Percentiles rank a stretch among this genome's conserved stretches.
These are phyloP conservation scores for Anguilla obscura DNA, from an alignment of 2,797 vertebrate genomes.

Conservation along the genomic window DNA sequence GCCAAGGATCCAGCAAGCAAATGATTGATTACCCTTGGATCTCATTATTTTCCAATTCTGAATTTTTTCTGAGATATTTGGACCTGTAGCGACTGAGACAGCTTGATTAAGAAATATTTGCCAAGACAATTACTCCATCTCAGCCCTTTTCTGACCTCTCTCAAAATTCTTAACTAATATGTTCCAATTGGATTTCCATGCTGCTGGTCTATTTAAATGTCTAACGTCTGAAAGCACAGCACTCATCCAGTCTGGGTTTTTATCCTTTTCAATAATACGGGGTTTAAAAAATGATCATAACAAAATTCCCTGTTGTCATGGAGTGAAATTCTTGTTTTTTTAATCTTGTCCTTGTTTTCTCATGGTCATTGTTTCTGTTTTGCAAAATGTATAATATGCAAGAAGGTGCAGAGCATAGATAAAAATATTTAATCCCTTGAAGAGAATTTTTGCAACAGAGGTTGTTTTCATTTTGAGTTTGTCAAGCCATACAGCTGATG, in stretches of 20 bases:
- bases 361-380: not conserved
- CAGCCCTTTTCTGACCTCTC: not conserved
- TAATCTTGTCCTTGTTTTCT: not conserved
- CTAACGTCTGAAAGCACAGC: no score
- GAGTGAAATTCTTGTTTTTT: not conserved
- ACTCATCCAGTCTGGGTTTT: no score
- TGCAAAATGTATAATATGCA: not conserved
- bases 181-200: not conserved
- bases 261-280: not conserved
- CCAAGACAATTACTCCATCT: not conserved
- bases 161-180: not conserved
- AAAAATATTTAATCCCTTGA: not conserved
- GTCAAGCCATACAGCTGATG: not conserved
- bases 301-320: not conserved
- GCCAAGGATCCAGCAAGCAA: not conserved
- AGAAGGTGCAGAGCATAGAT: not conserved
- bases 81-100: not conserved
- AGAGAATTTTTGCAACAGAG: not conserved
- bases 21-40: slow-evolving; percentile 9
- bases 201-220: not conserved
- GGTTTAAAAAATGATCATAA: not conserved
- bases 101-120: not conserved
- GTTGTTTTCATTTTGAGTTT: not conserved
- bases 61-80: slow-evolving; percentile 1
- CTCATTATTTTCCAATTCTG: not conserved